A percentile compares a stretch with the other conserved stretches of the same genome.
phyloP scores from a whole-genome alignment of 1,140 invertebrate genomes.

The Dolichoris vasculosae region DNA sequence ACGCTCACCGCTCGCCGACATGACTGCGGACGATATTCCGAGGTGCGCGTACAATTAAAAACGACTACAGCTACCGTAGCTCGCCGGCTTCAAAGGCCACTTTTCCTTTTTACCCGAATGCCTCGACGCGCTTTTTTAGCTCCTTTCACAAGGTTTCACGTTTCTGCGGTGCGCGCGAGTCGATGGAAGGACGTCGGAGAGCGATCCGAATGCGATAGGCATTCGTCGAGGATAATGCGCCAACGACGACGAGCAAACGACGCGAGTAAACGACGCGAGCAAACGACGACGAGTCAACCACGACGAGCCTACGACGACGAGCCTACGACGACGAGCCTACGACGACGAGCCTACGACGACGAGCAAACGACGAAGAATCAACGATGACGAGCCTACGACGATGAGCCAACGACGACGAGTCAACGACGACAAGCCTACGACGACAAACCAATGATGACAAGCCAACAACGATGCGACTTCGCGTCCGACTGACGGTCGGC shows the following conservation, averaged over 20 bases:
- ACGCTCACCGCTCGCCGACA: too few species aligned
- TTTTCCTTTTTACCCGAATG: slow-evolving; percentile 37
- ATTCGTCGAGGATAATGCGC: neutral
- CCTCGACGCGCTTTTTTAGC: slow-evolving; percentile 8
- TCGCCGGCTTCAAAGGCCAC: neutral
- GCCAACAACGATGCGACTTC: neutral
- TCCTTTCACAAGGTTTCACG: neutral
- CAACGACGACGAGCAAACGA: too few species aligned
- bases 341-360: too few species aligned
- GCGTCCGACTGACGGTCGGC: neutral
- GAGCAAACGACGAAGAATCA: too few species aligned
- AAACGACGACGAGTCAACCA: too few species aligned
- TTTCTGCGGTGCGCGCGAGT: too few species aligned
- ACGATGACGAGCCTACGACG: too few species aligned
- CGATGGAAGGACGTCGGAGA: slow-evolving; percentile 8
- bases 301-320: too few species aligned
- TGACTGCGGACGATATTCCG: neutral
- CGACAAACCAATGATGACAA: neutral
- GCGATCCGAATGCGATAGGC: neutral
- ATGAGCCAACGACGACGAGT: neutral
- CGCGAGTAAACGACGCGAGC: too few species aligned
- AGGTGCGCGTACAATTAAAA: slow-evolving; percentile 25
- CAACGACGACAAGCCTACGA: neutral
- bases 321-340: too few species aligned
- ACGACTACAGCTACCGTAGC: neutral